A percentile compares a stretch with the other conserved stretches of the same genome.
These are phyloP conservation scores for Pteronotus mesoamericanus DNA, from an alignment of 2,797 vertebrate genomes.

Conservation along the genomic window DNA sequence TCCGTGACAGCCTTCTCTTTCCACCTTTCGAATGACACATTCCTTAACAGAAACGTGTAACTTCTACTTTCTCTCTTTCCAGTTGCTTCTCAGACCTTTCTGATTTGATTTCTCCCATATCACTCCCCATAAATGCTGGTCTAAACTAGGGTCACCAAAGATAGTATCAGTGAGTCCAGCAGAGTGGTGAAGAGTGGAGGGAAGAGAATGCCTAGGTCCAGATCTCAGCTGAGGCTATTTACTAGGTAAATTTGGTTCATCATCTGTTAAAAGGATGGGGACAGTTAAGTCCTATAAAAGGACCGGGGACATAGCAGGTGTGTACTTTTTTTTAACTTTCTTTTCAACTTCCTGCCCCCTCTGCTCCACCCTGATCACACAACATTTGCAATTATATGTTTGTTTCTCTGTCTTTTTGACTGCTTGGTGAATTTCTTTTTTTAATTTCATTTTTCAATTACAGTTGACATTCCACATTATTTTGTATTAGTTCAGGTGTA, in stretches of 20 bases:
- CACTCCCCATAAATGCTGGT: background rate
- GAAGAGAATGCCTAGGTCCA: background rate
- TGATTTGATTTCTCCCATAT: background rate
- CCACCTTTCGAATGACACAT: background rate
- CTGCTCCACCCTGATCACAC: background rate
- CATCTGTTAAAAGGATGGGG: background rate
- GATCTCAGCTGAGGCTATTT: background rate
- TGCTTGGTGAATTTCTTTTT: background rate
- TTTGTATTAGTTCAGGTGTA: background rate
- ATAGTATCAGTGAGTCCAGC: background rate
- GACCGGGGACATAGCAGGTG: background rate
- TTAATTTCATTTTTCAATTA: background rate
- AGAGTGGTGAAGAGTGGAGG: background rate
- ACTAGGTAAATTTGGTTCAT: background rate
- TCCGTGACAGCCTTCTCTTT: background rate
- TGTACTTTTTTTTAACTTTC: background rate
- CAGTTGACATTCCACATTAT: background rate
- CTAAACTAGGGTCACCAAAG: background rate
- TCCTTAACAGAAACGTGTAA: background rate
- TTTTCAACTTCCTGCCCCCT: background rate
- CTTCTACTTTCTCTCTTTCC: background rate
- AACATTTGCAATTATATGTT: background rate
- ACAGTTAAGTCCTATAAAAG: background rate
- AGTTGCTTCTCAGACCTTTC: background rate
- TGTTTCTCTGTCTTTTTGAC: background rate